Conservation (phyloP, 2,113 vertebrate species). For the Tauraco erythrolophus region DNA sequence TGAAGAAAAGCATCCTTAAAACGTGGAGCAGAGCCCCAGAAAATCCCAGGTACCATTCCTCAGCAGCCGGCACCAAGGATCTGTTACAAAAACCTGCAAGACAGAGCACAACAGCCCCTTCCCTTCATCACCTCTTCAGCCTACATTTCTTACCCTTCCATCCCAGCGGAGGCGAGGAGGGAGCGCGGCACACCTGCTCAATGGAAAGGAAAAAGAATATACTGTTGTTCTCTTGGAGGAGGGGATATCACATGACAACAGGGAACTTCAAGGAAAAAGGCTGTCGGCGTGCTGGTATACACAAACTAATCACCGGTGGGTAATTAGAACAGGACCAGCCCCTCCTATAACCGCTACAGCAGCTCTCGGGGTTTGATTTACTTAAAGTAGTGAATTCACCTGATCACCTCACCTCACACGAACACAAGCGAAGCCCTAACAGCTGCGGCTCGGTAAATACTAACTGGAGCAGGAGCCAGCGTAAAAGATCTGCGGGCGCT, state of each 20-base stretch:
- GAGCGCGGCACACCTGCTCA: background rate
- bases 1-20: background rate
- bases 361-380: background rate
- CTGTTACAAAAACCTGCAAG: background rate
- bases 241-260: slow-evolving; percentile 34
- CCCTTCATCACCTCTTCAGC: background rate
- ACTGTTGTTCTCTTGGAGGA: slow-evolving; percentile 26
- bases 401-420: background rate
- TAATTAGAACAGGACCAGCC: slow-evolving; percentile 26
- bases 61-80: background rate
- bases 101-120: background rate
- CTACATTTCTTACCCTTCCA: background rate
- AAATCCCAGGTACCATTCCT: background rate
- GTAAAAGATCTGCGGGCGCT: background rate
- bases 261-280: slow-evolving; percentile 50
- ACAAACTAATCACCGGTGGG: slow-evolving; percentile 18
- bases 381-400: slow-evolving; percentile 27
- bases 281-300: background rate
- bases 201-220: background rate
- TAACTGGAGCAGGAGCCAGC: background rate
- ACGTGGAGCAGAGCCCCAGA: background rate
- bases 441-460: background rate
- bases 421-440: background rate
- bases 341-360: slow-evolving; percentile 13
- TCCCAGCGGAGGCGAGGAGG: background rate